A percentile compares a stretch with the other conserved stretches of the same genome.
Conservation (phyloP, 2,797 vertebrate species). For the Melopsittacus undulatus region DNA sequence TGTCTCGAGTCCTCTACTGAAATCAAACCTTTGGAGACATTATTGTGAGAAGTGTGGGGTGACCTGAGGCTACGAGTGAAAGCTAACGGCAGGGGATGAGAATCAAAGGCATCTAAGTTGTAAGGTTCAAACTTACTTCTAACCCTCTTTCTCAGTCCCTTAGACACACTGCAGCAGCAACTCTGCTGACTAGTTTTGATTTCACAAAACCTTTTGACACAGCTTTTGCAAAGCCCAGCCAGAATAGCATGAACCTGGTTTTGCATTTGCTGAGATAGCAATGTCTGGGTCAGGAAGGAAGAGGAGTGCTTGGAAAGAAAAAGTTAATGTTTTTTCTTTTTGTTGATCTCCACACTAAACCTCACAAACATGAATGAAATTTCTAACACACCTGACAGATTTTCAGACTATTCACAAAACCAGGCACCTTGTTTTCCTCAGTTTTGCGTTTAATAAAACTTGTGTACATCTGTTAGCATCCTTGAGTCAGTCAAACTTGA, state of each 20-base stretch:
- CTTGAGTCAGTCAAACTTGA: background rate
- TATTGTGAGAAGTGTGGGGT: background rate
- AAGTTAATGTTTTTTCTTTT: background rate
- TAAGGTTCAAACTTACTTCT: background rate
- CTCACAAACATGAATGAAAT: background rate
- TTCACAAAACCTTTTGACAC: background rate
- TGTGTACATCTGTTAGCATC: background rate
- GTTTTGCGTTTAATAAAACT: background rate
- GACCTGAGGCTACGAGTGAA: background rate
- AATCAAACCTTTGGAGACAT: background rate
- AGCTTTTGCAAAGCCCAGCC: background rate
- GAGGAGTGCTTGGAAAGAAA: background rate
- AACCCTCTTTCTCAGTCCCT: background rate
- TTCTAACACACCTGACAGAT: background rate
- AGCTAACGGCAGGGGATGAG: background rate
- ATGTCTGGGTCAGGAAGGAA: background rate
- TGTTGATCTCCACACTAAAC: background rate
- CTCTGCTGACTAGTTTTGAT: background rate
- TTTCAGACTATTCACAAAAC: background rate
- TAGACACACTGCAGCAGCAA: background rate
- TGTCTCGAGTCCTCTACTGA: background rate
- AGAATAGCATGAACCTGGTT: background rate
- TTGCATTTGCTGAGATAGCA: background rate
- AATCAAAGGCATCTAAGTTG: background rate
- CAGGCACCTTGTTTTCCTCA: background rate